Percentiles rank a stretch among this genome's conserved stretches.
phyloP scores from a whole-genome alignment of 2,888 invertebrate species.

The Rotaria socialis region DNA sequence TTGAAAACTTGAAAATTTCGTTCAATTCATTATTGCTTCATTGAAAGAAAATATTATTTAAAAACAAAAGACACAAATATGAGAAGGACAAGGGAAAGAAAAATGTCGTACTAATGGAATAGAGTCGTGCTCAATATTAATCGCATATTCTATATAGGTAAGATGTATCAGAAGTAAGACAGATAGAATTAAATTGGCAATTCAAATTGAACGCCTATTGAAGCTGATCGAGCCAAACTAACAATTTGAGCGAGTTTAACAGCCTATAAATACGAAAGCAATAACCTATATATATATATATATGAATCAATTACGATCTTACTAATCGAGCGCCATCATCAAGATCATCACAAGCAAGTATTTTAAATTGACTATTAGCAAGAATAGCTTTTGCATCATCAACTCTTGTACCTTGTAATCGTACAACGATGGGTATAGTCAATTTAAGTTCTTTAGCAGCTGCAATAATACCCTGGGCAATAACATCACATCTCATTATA shows the following conservation, averaged over 20 bases:
- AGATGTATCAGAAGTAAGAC: not conserved
- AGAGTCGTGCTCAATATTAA: too few species aligned
- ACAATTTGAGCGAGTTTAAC: conserved; percentile 75
- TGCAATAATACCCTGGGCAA: conserved; percentile 88
- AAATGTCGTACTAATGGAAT: too few species aligned
- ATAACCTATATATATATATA: not conserved
- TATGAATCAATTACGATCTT: conserved; percentile 41
- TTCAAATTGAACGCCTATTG: conserved; percentile 76
- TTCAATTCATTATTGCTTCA: too few species aligned
- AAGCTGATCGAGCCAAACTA: conserved; percentile 71
- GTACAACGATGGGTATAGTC: conserved; percentile 84
- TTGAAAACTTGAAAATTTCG: too few species aligned
- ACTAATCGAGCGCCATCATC: conserved; percentile 77
- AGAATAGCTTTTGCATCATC: conserved; percentile 78
- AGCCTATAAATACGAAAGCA: conserved; percentile 53
- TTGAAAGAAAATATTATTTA: too few species aligned
- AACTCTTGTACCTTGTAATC: conserved; percentile 83
- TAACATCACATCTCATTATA: conserved; percentile 94
- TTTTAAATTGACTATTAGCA: conserved; percentile 73
- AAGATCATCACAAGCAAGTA: conserved; percentile 76
- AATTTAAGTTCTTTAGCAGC: conserved; percentile 85
- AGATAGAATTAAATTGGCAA: conserved; percentile 65
- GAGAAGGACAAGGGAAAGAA: too few species aligned
- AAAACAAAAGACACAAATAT: too few species aligned
- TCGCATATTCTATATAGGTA: too few species aligned